Percentiles rank a stretch among this genome's conserved stretches.
phyloP scores from a whole-genome alignment of 2,113 vertebrate species.

The Hemicordylus capensis region DNA sequence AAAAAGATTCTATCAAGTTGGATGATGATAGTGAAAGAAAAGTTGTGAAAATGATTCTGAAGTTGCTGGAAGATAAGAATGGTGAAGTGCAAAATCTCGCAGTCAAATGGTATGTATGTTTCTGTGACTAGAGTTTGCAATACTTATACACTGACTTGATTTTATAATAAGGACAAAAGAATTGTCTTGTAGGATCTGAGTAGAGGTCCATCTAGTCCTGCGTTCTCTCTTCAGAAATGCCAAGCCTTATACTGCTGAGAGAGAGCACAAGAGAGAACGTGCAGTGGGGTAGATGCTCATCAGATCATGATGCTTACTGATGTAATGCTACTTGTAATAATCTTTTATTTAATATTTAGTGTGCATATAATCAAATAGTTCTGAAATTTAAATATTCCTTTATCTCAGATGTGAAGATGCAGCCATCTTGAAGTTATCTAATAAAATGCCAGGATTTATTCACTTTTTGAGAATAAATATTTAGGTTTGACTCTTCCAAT shows the following conservation, averaged over 20 bases:
- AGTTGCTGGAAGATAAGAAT: conserved; percentile 97
- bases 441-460: background rate
- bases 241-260: background rate
- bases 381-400: background rate
- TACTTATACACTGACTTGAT: background rate
- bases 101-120: conserved; percentile 91
- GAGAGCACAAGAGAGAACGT: accelerated
- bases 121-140: background rate
- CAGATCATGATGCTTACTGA: background rate
- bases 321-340: background rate
- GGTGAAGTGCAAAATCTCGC: conserved; percentile 98
- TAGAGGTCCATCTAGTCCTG: background rate
- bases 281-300: background rate
- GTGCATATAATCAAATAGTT: background rate
- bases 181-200: background rate
- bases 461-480: background rate
- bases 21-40: conserved; percentile 98
- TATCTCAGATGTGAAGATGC: background rate
- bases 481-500: too few relatives aligned
- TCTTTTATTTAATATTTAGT: too few relatives aligned
- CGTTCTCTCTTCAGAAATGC: background rate
- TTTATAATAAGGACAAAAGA: background rate
- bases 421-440: background rate
- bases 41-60: conserved; percentile 99
- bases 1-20: conserved; percentile 98